Conservation (phyloP, 35 echinoderm and acorn worm species). For the Holothuria glaberrima region DNA sequence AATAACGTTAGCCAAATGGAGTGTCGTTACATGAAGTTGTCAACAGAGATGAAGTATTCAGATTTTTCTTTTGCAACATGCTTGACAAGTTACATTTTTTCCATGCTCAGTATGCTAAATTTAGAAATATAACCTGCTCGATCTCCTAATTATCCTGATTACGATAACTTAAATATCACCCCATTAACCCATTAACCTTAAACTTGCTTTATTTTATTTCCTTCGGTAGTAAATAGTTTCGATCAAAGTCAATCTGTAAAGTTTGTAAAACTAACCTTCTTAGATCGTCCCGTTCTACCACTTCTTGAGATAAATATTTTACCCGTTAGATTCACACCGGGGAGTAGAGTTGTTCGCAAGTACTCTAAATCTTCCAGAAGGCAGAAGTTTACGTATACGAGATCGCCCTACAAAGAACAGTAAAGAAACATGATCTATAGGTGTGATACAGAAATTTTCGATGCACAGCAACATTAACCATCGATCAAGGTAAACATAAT, state of each 20-base stretch:
- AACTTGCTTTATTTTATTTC: not conserved
- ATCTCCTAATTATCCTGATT: not conserved
- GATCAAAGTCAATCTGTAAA: not conserved
- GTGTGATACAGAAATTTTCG: too few species aligned
- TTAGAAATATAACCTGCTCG: not conserved
- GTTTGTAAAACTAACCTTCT: slow-evolving; percentile 51
- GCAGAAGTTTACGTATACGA: slow-evolving; percentile 78
- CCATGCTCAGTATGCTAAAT: too few species aligned
- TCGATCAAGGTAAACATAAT: too few species aligned
- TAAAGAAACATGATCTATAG: not conserved
- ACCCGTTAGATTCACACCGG: slow-evolving; percentile 58
- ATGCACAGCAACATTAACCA: too few species aligned
- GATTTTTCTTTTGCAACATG: too few species aligned
- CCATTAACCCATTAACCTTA: not conserved
- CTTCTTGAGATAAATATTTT: slow-evolving; percentile 79
- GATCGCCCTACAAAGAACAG: slow-evolving; percentile 61
- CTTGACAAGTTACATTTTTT: too few species aligned
- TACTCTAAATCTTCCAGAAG: slow-evolving; percentile 60
- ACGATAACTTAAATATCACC: not conserved
- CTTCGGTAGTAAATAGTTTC: not conserved
- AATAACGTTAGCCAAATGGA: too few species aligned
- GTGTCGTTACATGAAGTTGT: too few species aligned
- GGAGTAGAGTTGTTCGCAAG: slow-evolving; percentile 44
- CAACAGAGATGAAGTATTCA: too few species aligned
- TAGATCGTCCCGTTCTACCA: slow-evolving; percentile 43